These are phyloP conservation scores for Cataglyphis albicans DNA, from an alignment of 2,888 invertebrate species.

Conservation along the genomic window DNA sequence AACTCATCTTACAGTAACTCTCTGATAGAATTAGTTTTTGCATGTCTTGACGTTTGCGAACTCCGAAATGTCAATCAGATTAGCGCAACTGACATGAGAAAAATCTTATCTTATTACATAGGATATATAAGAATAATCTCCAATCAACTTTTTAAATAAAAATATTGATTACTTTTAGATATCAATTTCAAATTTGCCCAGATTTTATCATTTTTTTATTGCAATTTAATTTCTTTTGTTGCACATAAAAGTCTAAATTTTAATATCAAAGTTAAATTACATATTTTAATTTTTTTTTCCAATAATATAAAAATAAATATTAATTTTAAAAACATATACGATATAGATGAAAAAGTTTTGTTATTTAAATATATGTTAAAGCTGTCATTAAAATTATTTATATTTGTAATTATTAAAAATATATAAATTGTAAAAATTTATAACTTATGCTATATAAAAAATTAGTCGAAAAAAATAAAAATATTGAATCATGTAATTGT, in stretches of 20 bases:
- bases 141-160: not conserved
- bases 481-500: not conserved
- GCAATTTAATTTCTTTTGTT: not conserved
- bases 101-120: not conserved
- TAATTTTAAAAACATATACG: not conserved
- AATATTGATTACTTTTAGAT: not conserved
- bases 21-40: not conserved
- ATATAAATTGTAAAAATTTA: not conserved
- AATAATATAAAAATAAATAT: not conserved
- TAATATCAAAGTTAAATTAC: not conserved
- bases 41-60: not conserved
- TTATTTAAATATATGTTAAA: not conserved
- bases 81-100: not conserved
- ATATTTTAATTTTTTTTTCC: not conserved
- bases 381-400: not conserved
- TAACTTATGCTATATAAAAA: constrained; percentile 4
- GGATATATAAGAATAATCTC: constrained; percentile 18
- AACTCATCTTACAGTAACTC: constrained; percentile 8
- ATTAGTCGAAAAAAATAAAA: not conserved
- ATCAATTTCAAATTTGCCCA: not conserved
- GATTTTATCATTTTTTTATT: not conserved
- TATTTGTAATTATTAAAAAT: not conserved
- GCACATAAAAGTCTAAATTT: not conserved
- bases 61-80: constrained; percentile 31
- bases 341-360: not conserved